Percentiles rank a stretch among this genome's conserved stretches.
Evolutionary conservation across 1,140 invertebrate species (phyloP).

Genomic region (Orius insidiosus): DNA sequence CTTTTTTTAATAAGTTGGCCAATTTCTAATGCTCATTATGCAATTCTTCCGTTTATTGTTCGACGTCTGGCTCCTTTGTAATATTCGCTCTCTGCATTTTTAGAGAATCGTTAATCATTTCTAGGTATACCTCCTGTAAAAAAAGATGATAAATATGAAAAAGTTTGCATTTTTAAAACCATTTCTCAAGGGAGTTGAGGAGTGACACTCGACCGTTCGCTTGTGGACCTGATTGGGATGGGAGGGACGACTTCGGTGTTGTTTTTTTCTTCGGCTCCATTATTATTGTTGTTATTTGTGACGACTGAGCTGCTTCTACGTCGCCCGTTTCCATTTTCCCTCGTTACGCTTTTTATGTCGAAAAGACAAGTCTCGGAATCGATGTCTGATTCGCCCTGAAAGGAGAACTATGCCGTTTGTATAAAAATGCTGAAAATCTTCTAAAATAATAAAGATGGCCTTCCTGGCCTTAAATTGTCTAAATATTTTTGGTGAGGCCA

Average conservation of each 20-base stretch:
- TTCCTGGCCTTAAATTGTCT: too few relatives aligned
- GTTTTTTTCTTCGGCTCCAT: slow-evolving; percentile 10
- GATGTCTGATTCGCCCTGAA: slow-evolving; percentile 39
- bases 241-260: slow-evolving; percentile 15
- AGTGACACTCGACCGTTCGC: slow-evolving; percentile 19
- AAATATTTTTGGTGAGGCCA: too few relatives aligned
- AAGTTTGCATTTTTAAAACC: too few relatives aligned
- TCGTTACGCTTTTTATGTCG: slow-evolving; percentile 33
- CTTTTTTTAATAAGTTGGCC: too few relatives aligned
- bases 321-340: slow-evolving; percentile 23
- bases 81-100: too few relatives aligned
- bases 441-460: too few relatives aligned
- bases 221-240: slow-evolving; percentile 19
- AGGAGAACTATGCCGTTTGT: slow-evolving; percentile 12
- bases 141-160: background rate
- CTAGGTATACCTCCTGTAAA: too few relatives aligned
- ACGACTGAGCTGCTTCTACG: slow-evolving; percentile 36
- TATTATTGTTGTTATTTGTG: slow-evolving; percentile 33
- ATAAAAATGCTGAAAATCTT: background rate
- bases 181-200: slow-evolving; percentile 20
- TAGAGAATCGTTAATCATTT: too few relatives aligned
- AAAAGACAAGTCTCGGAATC: slow-evolving; percentile 41
- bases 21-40: too few relatives aligned
- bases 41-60: too few relatives aligned
- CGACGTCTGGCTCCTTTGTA: too few relatives aligned